Percentiles rank a stretch among this genome's conserved stretches.
phyloP scores from a whole-genome alignment of 1,140 invertebrate species.

The Aphelenchoides fujianensis region DNA sequence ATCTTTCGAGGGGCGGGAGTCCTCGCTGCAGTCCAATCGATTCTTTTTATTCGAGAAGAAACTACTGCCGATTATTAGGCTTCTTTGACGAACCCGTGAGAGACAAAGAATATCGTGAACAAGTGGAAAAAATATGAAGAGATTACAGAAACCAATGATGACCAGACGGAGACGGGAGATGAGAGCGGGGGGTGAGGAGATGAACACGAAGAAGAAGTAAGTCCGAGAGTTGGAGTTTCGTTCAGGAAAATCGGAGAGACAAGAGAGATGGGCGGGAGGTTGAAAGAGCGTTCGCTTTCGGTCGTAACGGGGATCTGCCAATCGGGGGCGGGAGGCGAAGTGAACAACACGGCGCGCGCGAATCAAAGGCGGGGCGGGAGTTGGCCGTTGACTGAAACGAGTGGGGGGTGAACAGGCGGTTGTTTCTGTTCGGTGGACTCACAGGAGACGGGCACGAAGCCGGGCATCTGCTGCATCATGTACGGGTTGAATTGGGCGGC shows the following conservation, averaged over 20 bases:
- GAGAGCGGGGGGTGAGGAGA: background rate
- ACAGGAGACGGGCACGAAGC: slow-evolving; percentile 50
- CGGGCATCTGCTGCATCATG: slow-evolving; percentile 40
- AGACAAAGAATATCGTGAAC: too few relatives aligned
- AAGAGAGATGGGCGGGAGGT: too few relatives aligned
- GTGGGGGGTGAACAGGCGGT: slow-evolving; percentile 7
- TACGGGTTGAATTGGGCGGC: slow-evolving; percentile 42
- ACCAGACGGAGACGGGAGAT: too few relatives aligned
- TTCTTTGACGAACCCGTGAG: too few relatives aligned
- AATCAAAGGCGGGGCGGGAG: slow-evolving; percentile 37
- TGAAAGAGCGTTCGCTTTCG: background rate
- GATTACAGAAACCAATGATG: too few relatives aligned
- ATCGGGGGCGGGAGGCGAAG: background rate
- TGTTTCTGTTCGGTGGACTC: slow-evolving; percentile 31
- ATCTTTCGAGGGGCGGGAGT: too few relatives aligned
- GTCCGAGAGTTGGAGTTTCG: background rate
- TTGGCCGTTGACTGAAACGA: slow-evolving; percentile 39
- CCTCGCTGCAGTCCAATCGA: too few relatives aligned
- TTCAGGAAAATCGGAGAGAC: too few relatives aligned
- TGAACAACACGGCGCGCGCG: background rate
- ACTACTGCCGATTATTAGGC: too few relatives aligned
- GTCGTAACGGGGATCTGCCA: background rate
- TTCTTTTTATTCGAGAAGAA: too few relatives aligned
- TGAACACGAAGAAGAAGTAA: background rate
- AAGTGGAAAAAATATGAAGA: too few relatives aligned